Conservation (phyloP, 2,113 vertebrate species). For the Lethenteron reissneri region DNA sequence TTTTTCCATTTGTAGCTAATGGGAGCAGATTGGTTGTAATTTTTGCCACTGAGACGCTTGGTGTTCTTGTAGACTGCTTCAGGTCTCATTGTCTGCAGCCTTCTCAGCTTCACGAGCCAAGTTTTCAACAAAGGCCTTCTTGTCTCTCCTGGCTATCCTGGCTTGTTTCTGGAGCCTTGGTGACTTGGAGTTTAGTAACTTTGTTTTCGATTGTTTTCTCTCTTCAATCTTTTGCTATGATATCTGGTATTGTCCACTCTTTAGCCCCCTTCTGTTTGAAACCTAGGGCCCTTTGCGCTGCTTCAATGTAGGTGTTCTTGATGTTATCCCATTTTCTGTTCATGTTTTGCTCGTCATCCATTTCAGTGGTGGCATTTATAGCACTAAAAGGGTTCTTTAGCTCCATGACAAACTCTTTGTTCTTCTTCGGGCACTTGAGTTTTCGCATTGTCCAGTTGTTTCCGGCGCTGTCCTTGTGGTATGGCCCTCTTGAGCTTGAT, state of each 20-base stretch:
- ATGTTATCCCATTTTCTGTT: neutral
- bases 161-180: slow-evolving; percentile 3
- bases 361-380: neutral
- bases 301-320: neutral
- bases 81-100: neutral
- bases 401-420: neutral
- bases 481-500: neutral
- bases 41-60: slow-evolving; percentile 8
- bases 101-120: slow-evolving; percentile 8
- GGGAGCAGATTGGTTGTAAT: slow-evolving; percentile 4
- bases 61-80: slow-evolving; percentile 9
- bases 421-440: neutral
- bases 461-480: neutral
- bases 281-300: neutral
- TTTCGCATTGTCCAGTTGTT: neutral
- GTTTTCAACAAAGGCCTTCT: slow-evolving; percentile 9
- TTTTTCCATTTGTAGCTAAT: slow-evolving; percentile 10
- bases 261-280: neutral
- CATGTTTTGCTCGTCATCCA: neutral
- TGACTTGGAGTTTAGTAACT: neutral
- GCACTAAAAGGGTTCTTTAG: neutral
- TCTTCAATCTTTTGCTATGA: neutral
- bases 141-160: slow-evolving; percentile 9
- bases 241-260: neutral
- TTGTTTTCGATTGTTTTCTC: neutral